Evolutionary conservation across 2,113 vertebrate genomes (phyloP).

Genomic region (Pollimyrus isidori): DNA sequence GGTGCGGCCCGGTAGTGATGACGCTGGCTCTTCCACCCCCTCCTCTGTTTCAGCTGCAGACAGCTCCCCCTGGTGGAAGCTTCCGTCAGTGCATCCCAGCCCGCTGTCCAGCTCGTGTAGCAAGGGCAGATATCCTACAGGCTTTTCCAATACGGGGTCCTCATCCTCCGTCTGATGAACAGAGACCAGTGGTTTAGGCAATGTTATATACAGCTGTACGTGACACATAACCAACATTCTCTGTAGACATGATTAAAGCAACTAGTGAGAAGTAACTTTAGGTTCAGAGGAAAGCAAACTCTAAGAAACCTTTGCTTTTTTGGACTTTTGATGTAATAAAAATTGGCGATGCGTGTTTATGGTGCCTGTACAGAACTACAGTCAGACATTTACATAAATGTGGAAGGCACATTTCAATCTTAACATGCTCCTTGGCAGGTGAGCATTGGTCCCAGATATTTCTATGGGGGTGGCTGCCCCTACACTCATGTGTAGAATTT

Average conservation of each 20-base stretch:
- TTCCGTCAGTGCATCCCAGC: constrained; percentile 45
- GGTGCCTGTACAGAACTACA: neutral
- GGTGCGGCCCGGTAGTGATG: constrained; percentile 41
- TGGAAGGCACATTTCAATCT: neutral
- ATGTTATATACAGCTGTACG: neutral
- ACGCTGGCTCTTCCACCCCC: constrained; percentile 35
- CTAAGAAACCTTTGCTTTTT: neutral
- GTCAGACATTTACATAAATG: neutral
- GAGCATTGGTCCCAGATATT: neutral
- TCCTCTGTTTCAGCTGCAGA: constrained; percentile 48
- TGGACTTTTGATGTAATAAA: neutral
- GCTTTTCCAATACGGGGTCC: constrained; percentile 33
- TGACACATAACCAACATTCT: neutral
- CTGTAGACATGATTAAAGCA: neutral
- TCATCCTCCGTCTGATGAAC: constrained; percentile 37
- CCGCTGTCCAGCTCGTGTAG: constrained; percentile 48
- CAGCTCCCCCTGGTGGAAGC: constrained; percentile 37
- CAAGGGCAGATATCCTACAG: constrained; percentile 40
- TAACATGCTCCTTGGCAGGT: neutral
- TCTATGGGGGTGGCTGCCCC: neutral
- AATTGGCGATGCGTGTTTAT: neutral
- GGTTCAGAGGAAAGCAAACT: neutral
- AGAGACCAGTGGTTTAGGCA: neutral
- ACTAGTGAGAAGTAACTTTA: neutral
- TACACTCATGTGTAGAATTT: neutral